Evolutionary conservation across 2,113 vertebrate genomes (phyloP).

Genomic region (Theropithecus gelada): DNA sequence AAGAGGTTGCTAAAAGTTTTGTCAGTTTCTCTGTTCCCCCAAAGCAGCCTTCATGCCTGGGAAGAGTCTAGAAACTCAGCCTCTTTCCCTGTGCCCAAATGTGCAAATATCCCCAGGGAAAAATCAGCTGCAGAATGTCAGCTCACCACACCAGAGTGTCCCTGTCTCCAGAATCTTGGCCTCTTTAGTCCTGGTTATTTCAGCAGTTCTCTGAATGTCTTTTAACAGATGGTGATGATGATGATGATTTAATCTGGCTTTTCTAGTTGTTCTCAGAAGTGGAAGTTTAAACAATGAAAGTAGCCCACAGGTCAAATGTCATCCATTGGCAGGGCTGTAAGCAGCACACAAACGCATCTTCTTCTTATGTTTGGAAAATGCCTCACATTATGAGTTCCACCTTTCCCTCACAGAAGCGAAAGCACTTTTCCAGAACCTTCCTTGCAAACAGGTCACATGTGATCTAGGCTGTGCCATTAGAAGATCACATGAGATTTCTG

Average conservation of each 20-base stretch:
- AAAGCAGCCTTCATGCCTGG: background rate
- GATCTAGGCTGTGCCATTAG: background rate
- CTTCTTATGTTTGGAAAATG: background rate
- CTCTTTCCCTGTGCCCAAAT: background rate
- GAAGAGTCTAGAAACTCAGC: background rate
- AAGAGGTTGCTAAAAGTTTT: background rate
- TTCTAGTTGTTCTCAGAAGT: background rate
- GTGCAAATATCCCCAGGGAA: background rate
- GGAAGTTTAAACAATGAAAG: background rate
- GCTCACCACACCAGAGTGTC: background rate
- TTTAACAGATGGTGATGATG: background rate
- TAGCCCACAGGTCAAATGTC: background rate
- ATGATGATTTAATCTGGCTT: background rate
- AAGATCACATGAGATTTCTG: background rate
- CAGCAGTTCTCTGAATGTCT: background rate
- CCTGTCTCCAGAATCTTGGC: background rate
- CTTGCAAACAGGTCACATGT: background rate
- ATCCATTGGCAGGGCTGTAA: background rate
- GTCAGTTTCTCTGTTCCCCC: background rate
- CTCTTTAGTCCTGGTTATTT: background rate
- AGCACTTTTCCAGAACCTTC: slow-evolving; percentile 9
- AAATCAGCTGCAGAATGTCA: background rate
- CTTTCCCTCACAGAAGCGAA: background rate
- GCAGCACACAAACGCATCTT: background rate
- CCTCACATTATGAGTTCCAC: background rate